phyloP scores from a whole-genome alignment of 2,888 invertebrate genomes.

The Pseudococcus longispinus region DNA sequence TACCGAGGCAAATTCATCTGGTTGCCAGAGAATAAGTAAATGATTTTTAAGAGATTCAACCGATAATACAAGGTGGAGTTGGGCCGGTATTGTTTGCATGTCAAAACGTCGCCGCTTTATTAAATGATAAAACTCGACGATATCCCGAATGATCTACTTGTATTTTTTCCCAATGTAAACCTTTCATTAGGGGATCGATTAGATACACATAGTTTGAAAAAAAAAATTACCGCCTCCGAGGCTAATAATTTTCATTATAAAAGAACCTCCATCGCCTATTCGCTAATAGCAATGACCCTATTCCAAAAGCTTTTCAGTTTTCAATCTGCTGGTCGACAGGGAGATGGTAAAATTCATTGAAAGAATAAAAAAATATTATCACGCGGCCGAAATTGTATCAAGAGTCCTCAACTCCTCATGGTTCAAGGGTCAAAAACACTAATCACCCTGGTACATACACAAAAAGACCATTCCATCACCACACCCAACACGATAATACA shows the following conservation, averaged over 20 bases:
- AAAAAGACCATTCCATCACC: background rate
- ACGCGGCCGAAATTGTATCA: background rate
- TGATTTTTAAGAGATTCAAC: background rate
- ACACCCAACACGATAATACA: slow-evolving; percentile 34
- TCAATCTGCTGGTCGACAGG: background rate
- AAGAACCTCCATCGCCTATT: background rate
- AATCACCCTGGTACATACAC: background rate
- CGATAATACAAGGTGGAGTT: background rate
- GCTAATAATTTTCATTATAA: slow-evolving; percentile 1
- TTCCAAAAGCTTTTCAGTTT: background rate
- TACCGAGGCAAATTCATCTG: background rate
- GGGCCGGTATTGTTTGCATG: slow-evolving; percentile 8
- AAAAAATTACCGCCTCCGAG: background rate
- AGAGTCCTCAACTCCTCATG: background rate
- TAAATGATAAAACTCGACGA: background rate
- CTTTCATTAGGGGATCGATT: slow-evolving; percentile 12
- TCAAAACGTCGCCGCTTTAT: slow-evolving; percentile 12
- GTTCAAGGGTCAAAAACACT: slow-evolving; percentile 39
- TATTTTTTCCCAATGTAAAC: background rate
- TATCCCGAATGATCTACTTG: background rate
- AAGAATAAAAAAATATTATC: background rate
- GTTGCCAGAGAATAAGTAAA: background rate
- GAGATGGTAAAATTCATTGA: background rate
- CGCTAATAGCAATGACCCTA: slow-evolving; percentile 25
- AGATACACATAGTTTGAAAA: slow-evolving; percentile 21